Evolutionary conservation across 2,113 vertebrate genomes (phyloP), one percentile per base, ranked within the genome.

Genomic region (Salminus brasiliensis): DNA sequence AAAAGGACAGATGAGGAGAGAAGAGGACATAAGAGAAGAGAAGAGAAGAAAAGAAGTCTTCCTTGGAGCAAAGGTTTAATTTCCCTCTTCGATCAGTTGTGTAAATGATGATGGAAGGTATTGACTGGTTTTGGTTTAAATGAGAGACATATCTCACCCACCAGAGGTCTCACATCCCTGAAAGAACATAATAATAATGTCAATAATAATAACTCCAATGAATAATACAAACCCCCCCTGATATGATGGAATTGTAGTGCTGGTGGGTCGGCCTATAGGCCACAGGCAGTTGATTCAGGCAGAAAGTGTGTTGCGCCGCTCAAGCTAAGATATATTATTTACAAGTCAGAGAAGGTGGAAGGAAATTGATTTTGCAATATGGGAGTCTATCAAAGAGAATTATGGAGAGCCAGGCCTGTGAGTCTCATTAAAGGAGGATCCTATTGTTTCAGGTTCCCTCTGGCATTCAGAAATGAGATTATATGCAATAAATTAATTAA

Each of bases 361-460:
- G 47, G 53, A 85, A 85, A 93, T 91, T 83, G 91, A 92, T 93
- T 91, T 90, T 88, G 84, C 88, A 88, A 88, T 90, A 80, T 83
- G 80, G 49, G 79, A 84, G 83, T 92, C 90, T 88, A 87, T 91
- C 90, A 90, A 87, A 88, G 79, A 89, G 89, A 90, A 89, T 89
- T 89, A 90, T 90, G 80, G 85, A 87, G 76, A 66, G 87, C 79
- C 78, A 72, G 72, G 84, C 82, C 87, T 82, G 74, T 55, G 74
- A 79, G 81, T 83, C 84, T 89, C 88, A 88, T 89, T 89, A 89
- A 89, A 90, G 78, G 87, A 82, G 80, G 85, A 76, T 83, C 86
- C 82, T 80, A 80, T 59, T 72, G 87, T 82, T 87, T 84, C 57
- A 81, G 53, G 25, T 68, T 49, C n/a, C 78, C 74, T 60, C 47